These are phyloP conservation scores for Gandaritis pyraliata DNA, from an alignment of 2,888 invertebrate species.

Conservation along the genomic window DNA sequence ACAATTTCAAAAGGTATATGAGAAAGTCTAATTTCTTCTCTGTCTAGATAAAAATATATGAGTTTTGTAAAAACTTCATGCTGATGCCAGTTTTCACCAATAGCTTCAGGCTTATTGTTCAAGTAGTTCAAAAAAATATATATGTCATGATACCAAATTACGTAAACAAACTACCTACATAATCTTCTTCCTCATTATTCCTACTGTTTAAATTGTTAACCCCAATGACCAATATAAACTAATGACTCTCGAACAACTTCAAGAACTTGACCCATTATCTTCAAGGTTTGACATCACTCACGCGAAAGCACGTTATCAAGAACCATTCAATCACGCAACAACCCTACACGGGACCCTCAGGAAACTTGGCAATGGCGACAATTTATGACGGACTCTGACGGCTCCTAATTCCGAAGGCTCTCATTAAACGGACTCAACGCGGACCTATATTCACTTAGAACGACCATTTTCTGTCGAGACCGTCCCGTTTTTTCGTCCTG, in stretches of 20 bases:
- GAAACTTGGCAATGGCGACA: constrained; percentile 66
- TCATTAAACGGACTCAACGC: constrained; percentile 77
- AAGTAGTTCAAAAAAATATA: too few species aligned
- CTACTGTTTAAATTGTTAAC: too few species aligned
- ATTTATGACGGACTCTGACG: constrained; percentile 78
- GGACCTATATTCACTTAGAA: constrained; percentile 74
- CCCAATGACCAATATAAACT: not conserved
- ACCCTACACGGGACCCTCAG: constrained; percentile 38
- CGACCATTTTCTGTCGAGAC: constrained; percentile 56
- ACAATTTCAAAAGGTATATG: too few species aligned
- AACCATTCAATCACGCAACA: constrained; percentile 26
- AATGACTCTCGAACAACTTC: not conserved
- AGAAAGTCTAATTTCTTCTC: too few species aligned
- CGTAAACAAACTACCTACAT: too few species aligned
- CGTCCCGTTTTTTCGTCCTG: constrained; percentile 40
- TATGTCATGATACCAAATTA: too few species aligned
- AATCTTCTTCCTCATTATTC: too few species aligned
- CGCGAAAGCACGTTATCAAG: not conserved
- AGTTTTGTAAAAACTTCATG: too few species aligned
- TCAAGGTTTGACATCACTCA: constrained; percentile 9
- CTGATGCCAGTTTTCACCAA: too few species aligned
- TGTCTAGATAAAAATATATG: too few species aligned
- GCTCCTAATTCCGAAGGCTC: constrained; percentile 72
- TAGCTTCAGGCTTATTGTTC: too few species aligned
- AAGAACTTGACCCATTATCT: constrained; percentile 2